A percentile compares a stretch with the other conserved stretches of the same genome.
These are phyloP conservation scores for Oophaga pumilio DNA, from an alignment of 2,113 vertebrate species.

Conservation along the genomic window DNA sequence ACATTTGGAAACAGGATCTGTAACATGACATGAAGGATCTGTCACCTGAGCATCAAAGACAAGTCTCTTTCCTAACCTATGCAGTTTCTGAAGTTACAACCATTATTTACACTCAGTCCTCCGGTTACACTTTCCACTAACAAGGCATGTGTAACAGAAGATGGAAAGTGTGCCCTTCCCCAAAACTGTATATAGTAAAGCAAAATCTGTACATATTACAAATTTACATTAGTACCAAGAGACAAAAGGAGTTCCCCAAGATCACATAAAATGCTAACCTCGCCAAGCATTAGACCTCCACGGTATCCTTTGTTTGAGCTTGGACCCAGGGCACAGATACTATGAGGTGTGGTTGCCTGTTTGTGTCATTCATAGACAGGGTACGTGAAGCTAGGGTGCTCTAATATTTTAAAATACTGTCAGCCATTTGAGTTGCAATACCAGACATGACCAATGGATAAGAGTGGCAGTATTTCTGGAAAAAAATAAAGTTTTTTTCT, in stretches of 20 bases:
- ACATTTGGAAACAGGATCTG: constrained; percentile 35
- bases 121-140: constrained; percentile 51
- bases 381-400: neutral
- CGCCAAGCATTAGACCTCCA: neutral
- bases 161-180: neutral
- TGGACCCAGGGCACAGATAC: neutral
- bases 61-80: constrained; percentile 21
- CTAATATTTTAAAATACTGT: no score
- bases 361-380: neutral
- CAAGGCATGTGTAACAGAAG: constrained; percentile 3
- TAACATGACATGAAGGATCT: constrained; percentile 19
- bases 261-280: neutral
- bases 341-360: neutral
- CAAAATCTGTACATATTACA: neutral
- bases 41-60: constrained; percentile 46
- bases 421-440: no score
- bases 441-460: no score
- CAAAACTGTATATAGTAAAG: neutral
- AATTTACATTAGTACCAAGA: neutral
- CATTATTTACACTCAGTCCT: constrained; percentile 52
- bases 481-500: neutral
- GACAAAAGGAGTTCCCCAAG: neutral
- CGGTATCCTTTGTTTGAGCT: neutral
- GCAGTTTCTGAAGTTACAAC: constrained; percentile 44
- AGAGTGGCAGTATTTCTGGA: no score